These are phyloP conservation scores for Sminthurides aquaticus DNA, from an alignment of 2,888 invertebrate species.

Conservation along the genomic window DNA sequence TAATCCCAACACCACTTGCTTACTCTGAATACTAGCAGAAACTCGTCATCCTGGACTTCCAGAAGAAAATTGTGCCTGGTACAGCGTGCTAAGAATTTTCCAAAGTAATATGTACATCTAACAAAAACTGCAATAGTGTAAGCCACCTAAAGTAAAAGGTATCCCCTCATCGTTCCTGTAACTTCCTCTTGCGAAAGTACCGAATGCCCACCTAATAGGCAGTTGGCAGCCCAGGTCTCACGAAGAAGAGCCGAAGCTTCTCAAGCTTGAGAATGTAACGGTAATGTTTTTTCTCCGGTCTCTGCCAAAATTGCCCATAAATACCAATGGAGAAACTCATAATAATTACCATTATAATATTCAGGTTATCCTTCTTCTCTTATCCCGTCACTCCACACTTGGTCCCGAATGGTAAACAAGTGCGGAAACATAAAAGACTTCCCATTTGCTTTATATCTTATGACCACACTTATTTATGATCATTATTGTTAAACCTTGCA, in stretches of 20 bases:
- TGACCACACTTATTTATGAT: slow-evolving; percentile 16
- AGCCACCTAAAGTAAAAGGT: too few relatives aligned
- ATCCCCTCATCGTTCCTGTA: too few relatives aligned
- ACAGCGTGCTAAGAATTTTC: too few relatives aligned
- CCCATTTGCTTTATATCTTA: slow-evolving; percentile 16
- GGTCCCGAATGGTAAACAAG: slow-evolving; percentile 3
- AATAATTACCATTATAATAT: background rate
- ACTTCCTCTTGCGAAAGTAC: too few relatives aligned
- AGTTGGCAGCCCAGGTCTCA: too few relatives aligned
- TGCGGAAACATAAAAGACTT: slow-evolving; percentile 22
- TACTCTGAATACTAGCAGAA: too few relatives aligned
- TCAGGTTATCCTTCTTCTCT: slow-evolving; percentile 10
- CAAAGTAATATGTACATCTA: too few relatives aligned
- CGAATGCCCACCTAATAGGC: too few relatives aligned
- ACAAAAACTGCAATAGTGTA: too few relatives aligned
- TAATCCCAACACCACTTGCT: too few relatives aligned
- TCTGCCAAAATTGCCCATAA: slow-evolving; percentile 23
- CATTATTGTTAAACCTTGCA: slow-evolving; percentile 8
- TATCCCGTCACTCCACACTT: slow-evolving; percentile 10
- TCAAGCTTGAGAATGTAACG: background rate
- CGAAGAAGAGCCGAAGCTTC: background rate
- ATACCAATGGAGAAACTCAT: slow-evolving; percentile 12
- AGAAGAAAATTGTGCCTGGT: too few relatives aligned
- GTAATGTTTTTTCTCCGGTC: slow-evolving; percentile 16
- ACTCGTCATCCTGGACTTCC: too few relatives aligned